These are phyloP conservation scores for Ophthalmolycus amberensis DNA, from an alignment of 2,113 vertebrate species.

Conservation along the genomic window DNA sequence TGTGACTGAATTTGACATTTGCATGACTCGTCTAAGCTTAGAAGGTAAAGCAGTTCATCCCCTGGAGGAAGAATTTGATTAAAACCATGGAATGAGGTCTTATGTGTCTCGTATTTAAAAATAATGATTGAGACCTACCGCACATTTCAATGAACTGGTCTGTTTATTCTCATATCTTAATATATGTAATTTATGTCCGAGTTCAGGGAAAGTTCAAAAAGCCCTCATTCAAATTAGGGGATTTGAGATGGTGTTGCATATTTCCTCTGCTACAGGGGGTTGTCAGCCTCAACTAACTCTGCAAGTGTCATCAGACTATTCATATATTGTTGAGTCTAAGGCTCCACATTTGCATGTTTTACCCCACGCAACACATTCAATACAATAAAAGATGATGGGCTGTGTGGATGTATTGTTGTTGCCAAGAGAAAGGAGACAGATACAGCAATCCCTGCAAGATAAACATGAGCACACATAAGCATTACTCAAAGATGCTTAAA, in stretches of 20 bases:
- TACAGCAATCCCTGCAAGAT: neutral
- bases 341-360: slow-evolving; percentile 29
- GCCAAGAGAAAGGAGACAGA: slow-evolving; percentile 4
- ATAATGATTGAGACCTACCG: neutral
- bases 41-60: slow-evolving; percentile 1
- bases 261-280: slow-evolving; percentile 13
- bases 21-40: slow-evolving; percentile 11
- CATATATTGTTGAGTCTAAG: slow-evolving; percentile 26
- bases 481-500: slow-evolving; percentile 32
- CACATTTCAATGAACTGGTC: neutral
- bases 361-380: neutral
- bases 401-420: slow-evolving; percentile 17
- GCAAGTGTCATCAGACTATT: slow-evolving; percentile 19
- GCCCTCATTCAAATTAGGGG: slow-evolving; percentile 11
- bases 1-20: neutral
- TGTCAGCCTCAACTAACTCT: slow-evolving; percentile 21
- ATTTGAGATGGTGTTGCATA: slow-evolving; percentile 3
- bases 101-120: slow-evolving; percentile 5
- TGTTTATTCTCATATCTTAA: slow-evolving; percentile 21
- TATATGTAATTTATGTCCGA: slow-evolving; percentile 13
- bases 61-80: slow-evolving; percentile 10
- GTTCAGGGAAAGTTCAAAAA: slow-evolving; percentile 18
- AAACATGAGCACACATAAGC: slow-evolving; percentile 30
- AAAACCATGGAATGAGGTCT: neutral
- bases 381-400: slow-evolving; percentile 33